Base-by-base conservation (phyloP, 2,888 invertebrate genomes). In the Leptarthrus brevirostris region DNA sequence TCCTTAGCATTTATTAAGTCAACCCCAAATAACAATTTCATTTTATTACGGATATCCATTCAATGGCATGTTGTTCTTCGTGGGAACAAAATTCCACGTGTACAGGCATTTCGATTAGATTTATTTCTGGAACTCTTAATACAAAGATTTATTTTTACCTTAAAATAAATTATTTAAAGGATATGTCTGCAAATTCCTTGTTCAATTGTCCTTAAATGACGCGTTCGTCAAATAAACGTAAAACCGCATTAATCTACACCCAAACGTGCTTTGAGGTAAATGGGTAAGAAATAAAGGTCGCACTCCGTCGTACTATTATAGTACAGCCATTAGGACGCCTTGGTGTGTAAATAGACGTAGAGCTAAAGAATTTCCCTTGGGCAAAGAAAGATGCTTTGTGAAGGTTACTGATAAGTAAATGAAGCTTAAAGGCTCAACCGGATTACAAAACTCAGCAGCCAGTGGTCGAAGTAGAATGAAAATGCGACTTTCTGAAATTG, bases 1-100 rank as follows among this genome's bases (percentile, higher is more conserved):
- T 47, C 54, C 30, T 22, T 58, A 40, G 47, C 24, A 69, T 70
- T 64, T 71, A 73, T 70, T 64, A 49, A 34, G 36, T 40, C 53
- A 56, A 58, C 16, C 58, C 58, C 40, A 36, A 18, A 58, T 58
- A 58, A 58, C 58, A 58, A 58, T 58, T 58, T 18, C 16, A 58
- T 58, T 58, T 58, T 58, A 58, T 34, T 58, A 58, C 34, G 36
- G 36, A 36, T 18, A 58, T 58, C 58, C 40, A 3, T 40, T 40
- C 40, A 3, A 30, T n/a, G 40, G n/a, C 12, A 6, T 40, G 8
- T 40, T 40, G n/a, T 40, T 12, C 3, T 40, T 40, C 12, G 10
- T 40, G 2, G n/a, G n/a, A 40, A 40, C 12, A 40, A n/a, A n/a
- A 12, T 12, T 40, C 10, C 12, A 40, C 12, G 40, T 40, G n/a